Evolutionary conservation across 2,113 vertebrate species (phyloP).

Genomic region (cat (Felis catus)): F.catus_Fca126_mat1.0 CM031412.1:162579001-162579500

Average conservation of each 20-base stretch:
- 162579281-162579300: not conserved
- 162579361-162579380: too few species aligned
- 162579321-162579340: too few species aligned
- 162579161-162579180: not conserved
- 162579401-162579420: too few species aligned
- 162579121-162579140: conserved; percentile 6
- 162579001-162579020: not conserved
- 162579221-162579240: not conserved
- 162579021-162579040: not conserved
- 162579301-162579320: too few species aligned
- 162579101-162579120: not conserved
- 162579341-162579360: too few species aligned
- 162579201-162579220: not conserved
- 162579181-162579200: not conserved
- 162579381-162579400: too few species aligned
- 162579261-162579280: not conserved
- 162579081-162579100: not conserved
- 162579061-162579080: not conserved
- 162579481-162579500: too few species aligned
- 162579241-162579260: not conserved
- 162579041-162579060: not conserved
- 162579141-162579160: not conserved
- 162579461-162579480: too few species aligned
- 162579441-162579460: too few species aligned
- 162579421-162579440: too few species aligned